These are phyloP conservation scores for Drosophila orosa DNA, from an alignment of 1,140 invertebrate genomes.

Conservation along the genomic window DNA sequence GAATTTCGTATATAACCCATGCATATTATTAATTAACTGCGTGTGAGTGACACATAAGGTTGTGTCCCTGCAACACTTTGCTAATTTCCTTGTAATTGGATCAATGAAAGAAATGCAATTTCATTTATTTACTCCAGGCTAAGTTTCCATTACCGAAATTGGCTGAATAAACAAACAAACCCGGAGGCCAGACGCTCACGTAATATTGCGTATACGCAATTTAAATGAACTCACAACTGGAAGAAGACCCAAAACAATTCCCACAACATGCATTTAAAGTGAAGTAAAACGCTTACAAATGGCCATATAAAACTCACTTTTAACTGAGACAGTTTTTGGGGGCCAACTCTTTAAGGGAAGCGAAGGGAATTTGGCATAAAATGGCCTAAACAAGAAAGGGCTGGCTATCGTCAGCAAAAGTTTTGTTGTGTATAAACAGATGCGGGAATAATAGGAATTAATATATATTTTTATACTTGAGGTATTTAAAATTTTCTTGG, in stretches of 20 bases:
- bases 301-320: slow-evolving; percentile 50
- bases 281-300: slow-evolving; percentile 56
- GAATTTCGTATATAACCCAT: slow-evolving; percentile 32
- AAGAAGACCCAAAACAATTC: slow-evolving; percentile 50
- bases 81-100: slow-evolving; percentile 15
- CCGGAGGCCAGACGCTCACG: slow-evolving; percentile 9
- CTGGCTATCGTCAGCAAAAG: background rate
- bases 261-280: slow-evolving; percentile 55
- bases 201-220: slow-evolving; percentile 43
- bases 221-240: slow-evolving; percentile 57
- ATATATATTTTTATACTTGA: background rate
- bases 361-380: background rate
- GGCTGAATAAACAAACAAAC: slow-evolving; percentile 36
- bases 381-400: slow-evolving; percentile 12
- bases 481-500: background rate
- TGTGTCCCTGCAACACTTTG: background rate
- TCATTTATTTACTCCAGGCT: slow-evolving; percentile 23
- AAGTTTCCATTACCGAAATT: slow-evolving; percentile 52
- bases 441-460: background rate
- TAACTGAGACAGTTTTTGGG: slow-evolving; percentile 8
- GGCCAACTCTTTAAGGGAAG: slow-evolving; percentile 23
- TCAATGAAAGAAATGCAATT: slow-evolving; percentile 30
- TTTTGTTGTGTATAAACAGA: background rate
- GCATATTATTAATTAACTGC: slow-evolving; percentile 48
- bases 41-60: slow-evolving; percentile 25